Evolutionary conservation across 2,113 vertebrate genomes (phyloP).

Genomic region (Oryzias melastigma): DNA sequence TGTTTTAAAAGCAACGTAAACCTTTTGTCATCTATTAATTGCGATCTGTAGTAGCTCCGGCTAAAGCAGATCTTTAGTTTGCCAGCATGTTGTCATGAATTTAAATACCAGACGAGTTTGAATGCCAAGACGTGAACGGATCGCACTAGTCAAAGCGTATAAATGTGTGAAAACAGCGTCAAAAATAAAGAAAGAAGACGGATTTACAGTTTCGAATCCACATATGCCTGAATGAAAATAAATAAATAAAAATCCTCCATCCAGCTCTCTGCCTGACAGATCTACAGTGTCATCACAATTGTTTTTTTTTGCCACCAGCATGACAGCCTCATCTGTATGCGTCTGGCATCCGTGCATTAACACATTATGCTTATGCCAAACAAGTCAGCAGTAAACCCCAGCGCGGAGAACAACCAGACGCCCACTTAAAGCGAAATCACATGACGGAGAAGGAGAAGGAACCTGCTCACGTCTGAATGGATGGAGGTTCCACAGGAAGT

Average conservation of each 20-base stretch:
- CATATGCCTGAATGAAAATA: not conserved
- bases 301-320: conserved; percentile 1
- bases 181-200: not conserved
- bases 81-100: not conserved
- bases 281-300: not conserved
- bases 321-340: not conserved
- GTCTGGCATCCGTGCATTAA: conserved; percentile 10
- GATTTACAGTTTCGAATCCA: not conserved
- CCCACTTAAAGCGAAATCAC: conserved; percentile 24
- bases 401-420: not conserved
- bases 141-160: not conserved
- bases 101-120: not conserved
- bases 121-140: not conserved
- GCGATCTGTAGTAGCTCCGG: not conserved
- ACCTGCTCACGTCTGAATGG: conserved; percentile 19
- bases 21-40: not conserved
- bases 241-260: too few relatives aligned
- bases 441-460: conserved; percentile 20
- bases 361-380: conserved; percentile 12
- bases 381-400: conserved; percentile 21
- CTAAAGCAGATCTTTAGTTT: not conserved
- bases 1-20: too few relatives aligned
- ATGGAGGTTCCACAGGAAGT: conserved; percentile 29
- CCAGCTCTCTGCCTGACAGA: not conserved
- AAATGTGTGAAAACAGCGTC: not conserved